phyloP scores from a whole-genome alignment of 2,113 vertebrate species.

The Ramphastos sulfuratus region DNA sequence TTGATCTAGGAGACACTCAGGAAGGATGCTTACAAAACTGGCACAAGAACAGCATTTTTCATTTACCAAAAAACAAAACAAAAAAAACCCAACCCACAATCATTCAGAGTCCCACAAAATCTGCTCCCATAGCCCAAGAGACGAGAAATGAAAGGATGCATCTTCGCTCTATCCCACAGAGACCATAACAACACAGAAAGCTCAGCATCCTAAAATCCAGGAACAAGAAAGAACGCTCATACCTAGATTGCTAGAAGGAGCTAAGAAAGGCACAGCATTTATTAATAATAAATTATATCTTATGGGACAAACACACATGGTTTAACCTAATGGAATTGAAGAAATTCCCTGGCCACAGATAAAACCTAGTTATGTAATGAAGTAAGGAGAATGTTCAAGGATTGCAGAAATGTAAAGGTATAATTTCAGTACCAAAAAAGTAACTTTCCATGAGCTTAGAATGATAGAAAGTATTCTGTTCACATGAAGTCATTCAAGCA shows the following conservation, averaged over 20 bases:
- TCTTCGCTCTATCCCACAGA: not conserved
- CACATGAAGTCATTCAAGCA: not conserved
- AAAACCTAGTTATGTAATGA: not conserved
- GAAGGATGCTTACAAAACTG: conserved; percentile 4
- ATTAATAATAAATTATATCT: not conserved
- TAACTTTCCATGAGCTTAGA: not conserved
- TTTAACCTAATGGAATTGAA: not conserved
- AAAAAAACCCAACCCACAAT: not conserved
- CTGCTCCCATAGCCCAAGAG: not conserved
- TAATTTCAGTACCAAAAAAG: not conserved
- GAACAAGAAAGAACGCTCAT: not conserved
- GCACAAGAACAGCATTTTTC: not conserved
- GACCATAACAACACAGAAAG: not conserved
- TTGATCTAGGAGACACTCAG: not conserved
- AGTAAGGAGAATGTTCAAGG: not conserved
- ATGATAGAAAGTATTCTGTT: not conserved
- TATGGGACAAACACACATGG: not conserved
- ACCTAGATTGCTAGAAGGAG: not conserved
- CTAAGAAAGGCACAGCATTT: not conserved
- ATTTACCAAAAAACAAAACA: too few relatives aligned
- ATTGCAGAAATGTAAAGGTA: not conserved
- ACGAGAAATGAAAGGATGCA: not conserved
- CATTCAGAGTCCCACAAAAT: not conserved
- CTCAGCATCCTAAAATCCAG: not conserved
- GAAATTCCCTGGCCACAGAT: not conserved